Percentiles rank a stretch among this genome's conserved stretches.
These are phyloP conservation scores for Endomychus coccineus DNA, from an alignment of 2,888 invertebrate genomes.

Conservation along the genomic window DNA sequence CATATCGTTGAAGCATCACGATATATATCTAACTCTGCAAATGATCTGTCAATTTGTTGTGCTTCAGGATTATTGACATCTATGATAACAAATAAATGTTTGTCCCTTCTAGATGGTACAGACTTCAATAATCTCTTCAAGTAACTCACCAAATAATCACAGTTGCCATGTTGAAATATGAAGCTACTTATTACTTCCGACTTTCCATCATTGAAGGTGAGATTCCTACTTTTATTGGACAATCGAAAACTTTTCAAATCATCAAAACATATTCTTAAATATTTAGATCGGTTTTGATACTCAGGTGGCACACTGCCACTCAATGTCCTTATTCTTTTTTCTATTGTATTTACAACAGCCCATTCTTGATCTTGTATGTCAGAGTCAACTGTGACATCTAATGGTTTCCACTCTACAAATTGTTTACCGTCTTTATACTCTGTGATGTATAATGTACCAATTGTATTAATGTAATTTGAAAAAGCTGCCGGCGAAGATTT, in stretches of 20 bases:
- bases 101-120: conserved; percentile 63
- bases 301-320: conserved; percentile 48
- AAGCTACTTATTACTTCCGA: conserved; percentile 70
- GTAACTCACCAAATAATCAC: conserved; percentile 62
- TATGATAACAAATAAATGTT: conserved; percentile 63
- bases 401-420: conserved; percentile 70
- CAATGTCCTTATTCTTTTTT: conserved; percentile 54
- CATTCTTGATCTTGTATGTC: conserved; percentile 77
- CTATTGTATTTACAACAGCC: conserved; percentile 74
- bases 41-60: conserved; percentile 71
- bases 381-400: conserved; percentile 70
- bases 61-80: conserved; percentile 58
- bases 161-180: conserved; percentile 82
- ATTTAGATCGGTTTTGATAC: conserved; percentile 43
- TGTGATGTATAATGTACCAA: conserved; percentile 62
- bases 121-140: conserved; percentile 58
- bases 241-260: conserved; percentile 61
- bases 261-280: conserved; percentile 52
- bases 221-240: conserved; percentile 32
- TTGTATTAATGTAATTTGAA: conserved; percentile 51
- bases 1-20: conserved; percentile 63
- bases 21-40: conserved; percentile 79
- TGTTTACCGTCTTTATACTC: conserved; percentile 49
- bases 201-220: conserved; percentile 62
- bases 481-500: conserved; percentile 57